Conservation (phyloP, 2,888 invertebrate species). For the Dicycla oo region DNA sequence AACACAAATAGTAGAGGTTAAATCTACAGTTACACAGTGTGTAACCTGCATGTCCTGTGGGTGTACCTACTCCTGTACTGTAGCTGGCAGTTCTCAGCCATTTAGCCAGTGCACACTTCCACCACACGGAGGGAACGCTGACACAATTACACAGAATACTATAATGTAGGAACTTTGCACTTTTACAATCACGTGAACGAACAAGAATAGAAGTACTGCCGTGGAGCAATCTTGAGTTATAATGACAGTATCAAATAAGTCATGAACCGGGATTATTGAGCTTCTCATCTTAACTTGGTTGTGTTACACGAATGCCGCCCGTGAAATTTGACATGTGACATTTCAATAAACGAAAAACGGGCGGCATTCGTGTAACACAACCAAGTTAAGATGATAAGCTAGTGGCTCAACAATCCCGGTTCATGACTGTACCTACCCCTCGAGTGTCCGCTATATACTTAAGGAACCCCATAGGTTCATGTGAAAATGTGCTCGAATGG, state of each 20-base stretch:
- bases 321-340: too few species aligned
- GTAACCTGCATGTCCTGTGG: slow-evolving; percentile 66
- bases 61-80: slow-evolving; percentile 69
- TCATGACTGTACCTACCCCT: too few species aligned
- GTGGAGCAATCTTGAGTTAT: background rate
- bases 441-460: too few species aligned
- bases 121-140: slow-evolving; percentile 39
- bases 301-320: too few species aligned
- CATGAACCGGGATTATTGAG: too few species aligned
- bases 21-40: slow-evolving; percentile 34
- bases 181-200: slow-evolving; percentile 25
- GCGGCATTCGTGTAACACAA: too few species aligned
- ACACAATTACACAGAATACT: slow-evolving; percentile 50
- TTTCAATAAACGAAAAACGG: too few species aligned
- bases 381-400: too few species aligned
- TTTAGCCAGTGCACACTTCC: slow-evolving; percentile 67
- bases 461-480: too few species aligned
- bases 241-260: background rate
- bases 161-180: slow-evolving; percentile 39
- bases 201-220: background rate
- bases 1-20: slow-evolving; percentile 21
- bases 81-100: slow-evolving; percentile 68
- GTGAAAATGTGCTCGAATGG: too few species aligned
- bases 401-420: too few species aligned
- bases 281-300: too few species aligned